Base-by-base conservation (phyloP, 2,113 vertebrate genomes). In the Ptilonorhynchus violaceus region DNA sequence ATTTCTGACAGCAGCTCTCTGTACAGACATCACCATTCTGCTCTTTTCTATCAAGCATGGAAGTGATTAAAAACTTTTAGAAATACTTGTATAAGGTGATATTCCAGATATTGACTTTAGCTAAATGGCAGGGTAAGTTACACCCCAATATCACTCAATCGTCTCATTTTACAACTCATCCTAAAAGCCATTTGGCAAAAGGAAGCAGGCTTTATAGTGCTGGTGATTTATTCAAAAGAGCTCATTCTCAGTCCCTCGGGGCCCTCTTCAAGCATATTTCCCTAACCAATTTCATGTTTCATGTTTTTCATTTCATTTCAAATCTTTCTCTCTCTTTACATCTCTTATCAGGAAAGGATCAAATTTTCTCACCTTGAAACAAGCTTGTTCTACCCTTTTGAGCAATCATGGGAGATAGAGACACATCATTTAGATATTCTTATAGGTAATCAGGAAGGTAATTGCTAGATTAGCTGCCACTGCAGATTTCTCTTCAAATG, bases 351-450 rank as follows among this genome's bases (percentile, higher is more conserved):
- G 66, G 68, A 72, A 86, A 81, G 27, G 80, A 96, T 94, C 66
- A 89, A 42, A 95, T 82, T 80, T 67, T 73, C 70, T 96, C 88
- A 91, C 91, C 88, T 94, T 94, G 89, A 93, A 92, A 93, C 42
- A 76, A 78, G 76, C 58, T 92, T 55, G 30, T 86, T 78, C 76
- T 89, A 73, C 56, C 41, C 80, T 94, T 93, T 69, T 77, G 63
- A 79, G 80, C 76, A 90, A 39, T 92, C 83, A 67, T 52, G 30
- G 60, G 35, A 93, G 52, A 93, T 24, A 69, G 33, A 81, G 39
- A 84, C 0, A 1, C 62, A 73, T 93, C 73, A 76, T 94, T 93
- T 94, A 91, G 73, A 75, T 82, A 89, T 85, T 87, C 70, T 87
- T 73, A 52, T 10, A 77, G 79, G 76, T 62, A 93, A 93, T 95